A percentile compares a stretch with the other conserved stretches of the same genome.
phyloP scores from a whole-genome alignment of 2,113 vertebrate genomes.

The Petrocephalus microphthalmus region DNA sequence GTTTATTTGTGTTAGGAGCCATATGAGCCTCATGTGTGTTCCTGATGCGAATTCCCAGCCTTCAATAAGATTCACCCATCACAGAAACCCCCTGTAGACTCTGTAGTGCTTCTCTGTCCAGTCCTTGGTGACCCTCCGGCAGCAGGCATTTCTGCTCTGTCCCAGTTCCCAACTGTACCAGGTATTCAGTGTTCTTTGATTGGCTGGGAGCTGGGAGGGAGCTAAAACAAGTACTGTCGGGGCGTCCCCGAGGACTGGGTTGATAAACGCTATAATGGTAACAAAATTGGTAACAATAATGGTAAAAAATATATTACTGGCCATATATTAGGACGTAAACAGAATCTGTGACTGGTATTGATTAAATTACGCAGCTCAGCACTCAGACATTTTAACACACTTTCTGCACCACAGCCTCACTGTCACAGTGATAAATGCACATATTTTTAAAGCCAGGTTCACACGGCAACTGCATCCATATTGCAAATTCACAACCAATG shows the following conservation, averaged over 20 bases:
- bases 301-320: not conserved
- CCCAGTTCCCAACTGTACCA: not conserved
- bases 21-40: not conserved
- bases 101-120: not conserved
- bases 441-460: not conserved
- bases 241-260: not conserved
- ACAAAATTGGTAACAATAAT: not conserved
- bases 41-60: not conserved
- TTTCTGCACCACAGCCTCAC: not conserved
- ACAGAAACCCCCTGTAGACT: not conserved
- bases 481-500: not conserved
- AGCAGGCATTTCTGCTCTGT: not conserved
- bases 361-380: not conserved
- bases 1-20: not conserved
- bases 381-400: not conserved
- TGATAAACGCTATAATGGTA: not conserved
- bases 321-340: not conserved
- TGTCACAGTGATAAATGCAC: not conserved
- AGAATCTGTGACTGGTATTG: not conserved
- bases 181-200: not conserved
- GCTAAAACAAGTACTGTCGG: not conserved
- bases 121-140: not conserved
- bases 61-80: not conserved
- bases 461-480: not conserved
- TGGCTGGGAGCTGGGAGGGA: not conserved